Evolutionary conservation across 2,797 vertebrate species (phyloP), one percentile per base, ranked within the genome.

Genomic region (Dermochelys coriacea): DNA sequence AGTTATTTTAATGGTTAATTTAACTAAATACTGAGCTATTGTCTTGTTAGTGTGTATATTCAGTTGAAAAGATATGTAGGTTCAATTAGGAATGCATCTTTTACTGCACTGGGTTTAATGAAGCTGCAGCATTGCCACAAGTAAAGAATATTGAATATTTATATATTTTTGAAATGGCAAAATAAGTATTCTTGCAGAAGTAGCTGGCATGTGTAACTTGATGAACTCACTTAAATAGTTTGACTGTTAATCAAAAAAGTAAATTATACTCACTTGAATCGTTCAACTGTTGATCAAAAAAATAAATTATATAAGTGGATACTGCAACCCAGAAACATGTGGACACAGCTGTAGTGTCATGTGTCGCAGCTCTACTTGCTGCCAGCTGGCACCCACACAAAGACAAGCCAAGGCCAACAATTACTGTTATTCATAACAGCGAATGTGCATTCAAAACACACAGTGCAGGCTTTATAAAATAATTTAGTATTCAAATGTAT

Each of bases 371-470:
- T 96, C 95, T 50, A 94, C 97, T 98, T 98, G 64, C 94, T 99
- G 99, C 99, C 99, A 99, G 99, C 99, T 99, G 99, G 99, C 99
- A 98, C 80, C 93, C 89, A 96, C 98, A 99, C 98, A 99, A 99
- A 99, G 98, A 97, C 98, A 98, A 97, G 96, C 97, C 98, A 98
- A 98, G 98, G 97, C 97, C 98, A 99, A 99, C 99, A 99, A 99
- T 99, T 99, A 98, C 98, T 98, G 98, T 99, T 99, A 99, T 99
- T 99, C 99, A 99, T 99, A 98, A 98, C 98, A 98, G 98, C 98
- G 98, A 99, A 99, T 98, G 98, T 96, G 97, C 98, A 98, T 98
- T 98, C 97, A 98, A 98, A 98, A 98, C 97, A 98, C 97, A 98
- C 98, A 98, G 98, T 95, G 97, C 96, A 93, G 97, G 97, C 98